Evolutionary conservation across 2,888 invertebrate genomes (phyloP).

Genomic region (Platerodrilus igneus): DNA sequence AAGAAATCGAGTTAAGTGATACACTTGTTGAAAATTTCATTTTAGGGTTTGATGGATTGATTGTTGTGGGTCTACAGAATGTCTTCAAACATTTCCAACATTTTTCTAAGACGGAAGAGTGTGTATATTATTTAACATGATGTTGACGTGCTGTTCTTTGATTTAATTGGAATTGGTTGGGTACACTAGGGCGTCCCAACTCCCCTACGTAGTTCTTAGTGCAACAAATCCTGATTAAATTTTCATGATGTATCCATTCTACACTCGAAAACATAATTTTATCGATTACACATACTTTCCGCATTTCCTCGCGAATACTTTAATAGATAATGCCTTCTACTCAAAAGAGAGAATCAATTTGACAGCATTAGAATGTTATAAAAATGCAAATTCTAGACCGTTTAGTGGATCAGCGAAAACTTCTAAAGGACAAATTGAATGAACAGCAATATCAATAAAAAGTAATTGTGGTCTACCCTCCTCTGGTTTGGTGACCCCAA

Average conservation of each 20-base stretch:
- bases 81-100: conserved; percentile 2
- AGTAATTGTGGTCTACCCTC: conserved; percentile 26
- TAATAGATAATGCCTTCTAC: background rate
- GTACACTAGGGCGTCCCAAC: conserved; percentile 19
- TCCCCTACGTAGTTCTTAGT: conserved; percentile 14
- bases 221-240: conserved; percentile 24
- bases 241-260: conserved; percentile 20
- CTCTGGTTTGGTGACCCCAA: conserved; percentile 21
- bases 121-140: conserved; percentile 9
- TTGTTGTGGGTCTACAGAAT: conserved; percentile 3
- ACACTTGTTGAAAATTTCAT: conserved; percentile 33
- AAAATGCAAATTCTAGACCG: conserved; percentile 34
- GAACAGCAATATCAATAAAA: conserved; percentile 30
- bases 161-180: conserved; percentile 20
- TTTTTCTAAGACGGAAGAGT: no score
- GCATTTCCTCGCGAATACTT: background rate
- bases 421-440: conserved; percentile 30
- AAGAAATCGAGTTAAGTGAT: conserved; percentile 32
- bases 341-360: conserved; percentile 30
- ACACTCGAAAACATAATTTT: conserved; percentile 14
- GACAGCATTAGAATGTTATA: conserved; percentile 34
- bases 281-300: conserved; percentile 13
- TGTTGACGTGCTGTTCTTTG: conserved; percentile 13
- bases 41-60: conserved; percentile 21
- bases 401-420: conserved; percentile 33